phyloP scores from a whole-genome alignment of 2,888 invertebrate genomes.

The Lottia gigantea region DNA sequence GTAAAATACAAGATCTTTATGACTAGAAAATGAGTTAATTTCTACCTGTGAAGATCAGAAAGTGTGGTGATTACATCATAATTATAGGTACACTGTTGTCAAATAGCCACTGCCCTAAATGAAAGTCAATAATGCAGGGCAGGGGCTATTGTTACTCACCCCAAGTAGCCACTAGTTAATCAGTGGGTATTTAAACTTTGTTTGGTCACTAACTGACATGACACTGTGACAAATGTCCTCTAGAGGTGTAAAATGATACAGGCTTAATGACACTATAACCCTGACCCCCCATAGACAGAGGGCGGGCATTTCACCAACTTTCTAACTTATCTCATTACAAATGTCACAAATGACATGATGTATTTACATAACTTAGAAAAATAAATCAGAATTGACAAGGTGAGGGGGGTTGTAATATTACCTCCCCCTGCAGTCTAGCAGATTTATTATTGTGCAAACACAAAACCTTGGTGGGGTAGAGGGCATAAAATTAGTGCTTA shows the following conservation, averaged over 20 bases:
- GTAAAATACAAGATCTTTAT: no score
- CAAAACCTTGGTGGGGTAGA: no score
- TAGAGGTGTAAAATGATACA: conserved; percentile 1
- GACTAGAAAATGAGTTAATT: no score
- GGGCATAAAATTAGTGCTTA: no score
- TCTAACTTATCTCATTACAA: conserved; percentile 4
- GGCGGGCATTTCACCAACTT: background rate
- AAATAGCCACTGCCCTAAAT: no score
- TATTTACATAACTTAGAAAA: background rate
- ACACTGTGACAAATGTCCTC: conserved; percentile 8
- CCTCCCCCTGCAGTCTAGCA: no score
- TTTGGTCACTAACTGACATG: conserved; percentile 4
- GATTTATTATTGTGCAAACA: no score
- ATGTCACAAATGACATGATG: conserved; percentile 5
- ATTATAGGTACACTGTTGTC: no score
- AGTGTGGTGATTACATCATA: no score
- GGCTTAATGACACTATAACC: conserved; percentile 1
- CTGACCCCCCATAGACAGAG: background rate
- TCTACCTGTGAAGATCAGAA: no score
- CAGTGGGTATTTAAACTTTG: background rate
- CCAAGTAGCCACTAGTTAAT: background rate
- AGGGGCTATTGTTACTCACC: no score
- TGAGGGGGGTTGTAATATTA: background rate
- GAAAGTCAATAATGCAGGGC: no score
- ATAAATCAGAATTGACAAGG: background rate